Base-by-base conservation (phyloP, 2,888 invertebrate genomes). In the Euzophera pinguis region DNA sequence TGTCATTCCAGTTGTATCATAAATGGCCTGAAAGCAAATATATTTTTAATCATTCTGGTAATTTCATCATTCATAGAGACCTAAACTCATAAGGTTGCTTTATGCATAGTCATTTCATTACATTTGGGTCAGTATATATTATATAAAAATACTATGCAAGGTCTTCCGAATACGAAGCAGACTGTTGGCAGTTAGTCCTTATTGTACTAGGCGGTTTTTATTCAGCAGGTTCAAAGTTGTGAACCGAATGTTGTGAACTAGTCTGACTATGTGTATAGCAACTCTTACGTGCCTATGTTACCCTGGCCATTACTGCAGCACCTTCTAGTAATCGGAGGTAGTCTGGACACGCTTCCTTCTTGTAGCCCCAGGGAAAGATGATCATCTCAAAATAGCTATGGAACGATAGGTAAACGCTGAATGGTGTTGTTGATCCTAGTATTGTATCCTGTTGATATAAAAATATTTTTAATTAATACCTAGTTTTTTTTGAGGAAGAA, bases 361-460 rank as follows among this genome's bases (percentile, higher is more conserved):
- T 81, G 69, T 76, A 74, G 7, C 89, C 88, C 88, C 88, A 90
- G 0, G 89, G 89, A 58, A 90, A 90, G 50, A 88, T 83, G 49
- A 90, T 90, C 55, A 85, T 62, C 61, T 90, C 86, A 54, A 73
- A 87, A 63, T 88, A 90, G 54, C 88, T 87, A 64, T 90, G 89
- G 58, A 87, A 86, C 3, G 89, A 88, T 42, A 90, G 71, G 65
- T 84, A 90, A 50, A 84, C 87, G 63, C 82, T 81, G 69, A 89
- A 90, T 4, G 71, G 71, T 6, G 74, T 75, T 7, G 69, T 53
- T 1, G 88, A 75, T 49, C 76, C 71, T 47, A 90, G 58, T 53
- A 90, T 85, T 41, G 83, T 73, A 53, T 90, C 85, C 89, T 90
- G 73, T 16, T 73, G 76, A 5, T 3, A 22, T 22, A 22, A 5